A percentile compares a stretch with the other conserved stretches of the same genome.
Conservation (phyloP, 64 coral and sea anemone species). For the Trachythela sp. region DNA sequence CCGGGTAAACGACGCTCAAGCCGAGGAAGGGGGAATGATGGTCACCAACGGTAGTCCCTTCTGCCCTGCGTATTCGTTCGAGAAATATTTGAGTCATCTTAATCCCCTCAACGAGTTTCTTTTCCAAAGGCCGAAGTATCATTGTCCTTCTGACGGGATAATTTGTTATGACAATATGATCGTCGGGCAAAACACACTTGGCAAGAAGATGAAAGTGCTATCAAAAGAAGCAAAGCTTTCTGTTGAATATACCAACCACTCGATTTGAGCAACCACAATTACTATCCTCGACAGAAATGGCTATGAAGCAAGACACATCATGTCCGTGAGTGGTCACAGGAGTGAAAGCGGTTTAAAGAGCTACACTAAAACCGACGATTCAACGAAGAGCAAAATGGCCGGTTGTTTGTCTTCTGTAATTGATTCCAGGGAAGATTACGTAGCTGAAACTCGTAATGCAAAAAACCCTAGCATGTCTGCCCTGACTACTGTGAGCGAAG, state of each 20-base stretch:
- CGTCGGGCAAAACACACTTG: neutral
- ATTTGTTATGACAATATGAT: neutral
- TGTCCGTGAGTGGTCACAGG: no score
- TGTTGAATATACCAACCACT: neutral
- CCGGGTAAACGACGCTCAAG: neutral
- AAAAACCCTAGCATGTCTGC: no score
- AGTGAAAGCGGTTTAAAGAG: no score
- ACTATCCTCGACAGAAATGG: no score
- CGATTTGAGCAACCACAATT: neutral
- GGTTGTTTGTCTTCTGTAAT: no score
- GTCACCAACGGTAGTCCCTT: slow-evolving; percentile 30
- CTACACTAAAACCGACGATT: no score
- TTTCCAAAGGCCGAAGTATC: slow-evolving; percentile 29
- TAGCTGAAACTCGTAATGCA: no score
- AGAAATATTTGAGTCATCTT: slow-evolving; percentile 27
- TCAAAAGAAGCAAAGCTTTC: neutral
- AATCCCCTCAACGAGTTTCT: slow-evolving; percentile 30
- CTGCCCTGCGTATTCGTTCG: slow-evolving; percentile 23
- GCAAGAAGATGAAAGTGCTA: neutral
- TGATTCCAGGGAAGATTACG: no score
- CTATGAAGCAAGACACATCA: no score
- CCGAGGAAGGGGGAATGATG: slow-evolving; percentile 20
- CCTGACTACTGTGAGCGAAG: no score
- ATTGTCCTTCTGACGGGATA: neutral
- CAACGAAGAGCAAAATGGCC: no score